Base-by-base conservation (phyloP, 2,113 vertebrate species). In the Amphiprion percula region DNA sequence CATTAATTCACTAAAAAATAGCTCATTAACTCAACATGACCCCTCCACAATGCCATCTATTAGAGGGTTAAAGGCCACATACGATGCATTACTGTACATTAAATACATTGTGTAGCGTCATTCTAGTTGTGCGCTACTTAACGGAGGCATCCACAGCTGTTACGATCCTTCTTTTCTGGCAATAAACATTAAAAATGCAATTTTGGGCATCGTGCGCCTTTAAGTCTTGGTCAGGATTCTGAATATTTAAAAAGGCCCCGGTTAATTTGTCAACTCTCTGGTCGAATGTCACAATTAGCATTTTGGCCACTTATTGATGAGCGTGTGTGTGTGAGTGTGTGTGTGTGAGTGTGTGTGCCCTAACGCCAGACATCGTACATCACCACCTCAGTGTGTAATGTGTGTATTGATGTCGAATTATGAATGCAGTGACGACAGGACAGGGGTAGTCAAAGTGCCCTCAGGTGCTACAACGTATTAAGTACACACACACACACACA, bases 291-390 rank as follows among this genome's bases (percentile, higher is more conserved):
- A 91, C 88, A 80, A 97, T 97, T 97, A 97, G 95, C 96, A 98
- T 97, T 96, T 94, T 94, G 95, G 92, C 93, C 93, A 89, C 90
- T 94, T 97, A 97, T 96, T 96, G 96, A 96, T 94, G 95, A 90
- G 94, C 92, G 94, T 75, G 73, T 28, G 75, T 92, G 94, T 74
- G 74, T 23, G 74, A 65, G 93, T 84, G 55, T 53, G 67, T 71
- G 41, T 64, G 80, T 74, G 65, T 69, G 70, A 53, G 67, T 94
- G 93, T 68, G 39, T 46, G 62, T 59, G 56, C 44, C 37, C 33
- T 37, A 37, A 37, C 9, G 33, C 8, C 49, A 19, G 49, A 19
- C 89, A 71, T 64, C 92, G 92, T 94, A 94, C 94, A 95, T 93
- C 93, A 93, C 94, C 76, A 65, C 67, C 87, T 91, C 94, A 92